Evolutionary conservation across 2,113 vertebrate species (phyloP).

Genomic region (Galeopterus variegatus): DNA sequence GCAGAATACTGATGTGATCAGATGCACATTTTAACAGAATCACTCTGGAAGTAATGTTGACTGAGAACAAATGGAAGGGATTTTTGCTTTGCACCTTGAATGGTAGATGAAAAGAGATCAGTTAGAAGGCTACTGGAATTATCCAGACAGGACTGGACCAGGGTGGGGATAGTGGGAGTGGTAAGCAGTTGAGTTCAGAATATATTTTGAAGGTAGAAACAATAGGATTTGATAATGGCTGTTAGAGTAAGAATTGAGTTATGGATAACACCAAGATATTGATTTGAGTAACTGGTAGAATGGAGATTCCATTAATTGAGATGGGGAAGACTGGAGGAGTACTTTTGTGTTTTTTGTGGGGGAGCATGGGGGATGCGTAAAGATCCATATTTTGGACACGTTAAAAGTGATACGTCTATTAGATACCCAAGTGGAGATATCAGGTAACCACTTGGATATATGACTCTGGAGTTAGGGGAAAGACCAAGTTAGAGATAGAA

Average conservation of each 20-base stretch:
- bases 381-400: background rate
- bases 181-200: background rate
- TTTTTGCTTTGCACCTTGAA: background rate
- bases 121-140: background rate
- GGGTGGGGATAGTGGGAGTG: no score
- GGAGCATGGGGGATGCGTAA: background rate
- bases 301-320: background rate
- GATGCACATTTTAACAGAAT: background rate
- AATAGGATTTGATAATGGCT: background rate
- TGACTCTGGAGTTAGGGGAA: background rate
- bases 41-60: background rate
- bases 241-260: background rate
- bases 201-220: background rate
- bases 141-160: background rate
- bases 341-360: background rate
- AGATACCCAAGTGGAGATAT: background rate
- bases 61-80: background rate
- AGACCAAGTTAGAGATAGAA: background rate
- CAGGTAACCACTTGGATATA: background rate
- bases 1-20: background rate
- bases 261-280: background rate
- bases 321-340: background rate
- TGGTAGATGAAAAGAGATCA: background rate
- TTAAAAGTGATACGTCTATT: background rate
- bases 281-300: background rate